phyloP scores from a whole-genome alignment of 2,888 invertebrate species.

The Polietes domitor region DNA sequence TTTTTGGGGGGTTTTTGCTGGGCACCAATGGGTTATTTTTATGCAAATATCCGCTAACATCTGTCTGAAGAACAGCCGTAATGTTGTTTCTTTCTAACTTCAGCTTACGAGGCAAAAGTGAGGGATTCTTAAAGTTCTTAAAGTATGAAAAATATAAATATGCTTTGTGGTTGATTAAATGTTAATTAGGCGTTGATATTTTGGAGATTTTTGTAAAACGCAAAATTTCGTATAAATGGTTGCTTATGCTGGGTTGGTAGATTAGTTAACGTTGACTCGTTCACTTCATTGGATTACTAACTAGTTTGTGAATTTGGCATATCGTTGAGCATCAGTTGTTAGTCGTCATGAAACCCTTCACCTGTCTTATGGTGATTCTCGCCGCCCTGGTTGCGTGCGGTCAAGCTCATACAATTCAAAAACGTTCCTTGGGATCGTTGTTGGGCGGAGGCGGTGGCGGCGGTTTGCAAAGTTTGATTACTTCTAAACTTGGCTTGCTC shows the following conservation, averaged over 20 bases:
- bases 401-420: slow-evolving; percentile 70
- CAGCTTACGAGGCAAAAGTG: not conserved
- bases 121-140: not conserved
- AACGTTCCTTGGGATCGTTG: slow-evolving; percentile 70
- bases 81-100: slow-evolving; percentile 30
- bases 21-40: slow-evolving; percentile 22
- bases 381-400: slow-evolving; percentile 71
- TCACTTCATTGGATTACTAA: slow-evolving; percentile 40
- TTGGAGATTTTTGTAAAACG: slow-evolving; percentile 18
- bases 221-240: slow-evolving; percentile 54
- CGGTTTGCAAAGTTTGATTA: slow-evolving; percentile 20
- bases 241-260: not conserved
- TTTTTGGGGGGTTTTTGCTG: not conserved
- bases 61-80: not conserved
- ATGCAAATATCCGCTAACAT: slow-evolving; percentile 42
- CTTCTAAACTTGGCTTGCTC: not conserved
- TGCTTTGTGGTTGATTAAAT: not conserved
- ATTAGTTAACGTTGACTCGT: slow-evolving; percentile 46
- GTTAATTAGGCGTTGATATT: slow-evolving; percentile 31
- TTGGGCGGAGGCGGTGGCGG: slow-evolving; percentile 67
- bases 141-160: not conserved
- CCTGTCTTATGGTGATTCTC: slow-evolving; percentile 73
- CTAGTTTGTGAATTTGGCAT: slow-evolving; percentile 25
- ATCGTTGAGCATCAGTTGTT: too few relatives aligned
- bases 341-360: slow-evolving; percentile 73